Base-by-base conservation (phyloP, 1,140 invertebrate genomes). In the Mycetomoellerius zeteki region DNA sequence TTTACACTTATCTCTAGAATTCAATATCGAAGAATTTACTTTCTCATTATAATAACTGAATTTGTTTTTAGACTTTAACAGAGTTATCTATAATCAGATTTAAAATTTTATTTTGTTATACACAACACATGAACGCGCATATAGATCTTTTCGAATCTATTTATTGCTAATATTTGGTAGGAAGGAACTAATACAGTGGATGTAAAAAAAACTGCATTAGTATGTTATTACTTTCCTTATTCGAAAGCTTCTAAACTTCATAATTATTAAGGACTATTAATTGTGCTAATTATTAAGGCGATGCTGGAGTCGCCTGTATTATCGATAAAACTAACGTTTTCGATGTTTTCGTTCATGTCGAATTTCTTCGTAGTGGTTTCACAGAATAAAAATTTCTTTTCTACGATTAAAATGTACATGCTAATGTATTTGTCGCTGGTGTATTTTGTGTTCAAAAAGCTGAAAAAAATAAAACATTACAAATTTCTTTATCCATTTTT, bases 21-120 rank as follows among this genome's bases (percentile, higher is more conserved):
- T 75, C 6, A 37, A 16, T 56, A 30, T n/a, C 21, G 5, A 56
- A 75, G 16, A 33, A 75, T 58, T 75, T 75, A 75, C 7, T 37
- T 75, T 8, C 16, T 75, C n/a, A n/a, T n/a, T 21, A 19, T n/a
- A 3, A 58, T 58, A 33, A 21, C 3, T 6, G 3, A 43, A 72
- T 30, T 5, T 14, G 7, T 33, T 4, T 56, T 58, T 76, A 24
- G 14, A 24, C 12, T 75, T 54, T 75, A 24, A 37, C 24, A 1
- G 16, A 50, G 1, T 7, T 71, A 24, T 52, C 21, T n/a, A 33
- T 7, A 56, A 37, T 33, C 37, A 72, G 6, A 21, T 47, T 56
- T 56, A 12, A n/a, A 54, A 56, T 30, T n/a, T 5, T 56, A 5
- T 12, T n/a, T 52, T 50, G 16, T n/a, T 7, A 50, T 5, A 19